phyloP scores from a whole-genome alignment of 2,888 invertebrate species.

The Seladonia tumulorum region DNA sequence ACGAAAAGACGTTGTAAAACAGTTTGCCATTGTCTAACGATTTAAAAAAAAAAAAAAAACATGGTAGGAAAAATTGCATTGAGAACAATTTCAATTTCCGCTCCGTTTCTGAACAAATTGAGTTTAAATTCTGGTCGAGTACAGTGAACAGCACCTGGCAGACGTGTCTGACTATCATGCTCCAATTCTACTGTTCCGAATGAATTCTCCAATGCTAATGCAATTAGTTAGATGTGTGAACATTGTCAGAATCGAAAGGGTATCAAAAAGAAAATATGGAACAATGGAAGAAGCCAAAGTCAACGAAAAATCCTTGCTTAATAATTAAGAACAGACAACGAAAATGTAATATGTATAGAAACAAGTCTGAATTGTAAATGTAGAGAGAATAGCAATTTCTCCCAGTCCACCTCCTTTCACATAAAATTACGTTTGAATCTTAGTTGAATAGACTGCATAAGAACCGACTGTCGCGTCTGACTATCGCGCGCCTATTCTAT shows the following conservation, averaged over 20 bases:
- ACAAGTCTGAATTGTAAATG: neutral
- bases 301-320: neutral
- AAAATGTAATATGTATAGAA: too few relatives aligned
- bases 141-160: neutral
- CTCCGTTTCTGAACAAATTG: neutral
- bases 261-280: neutral
- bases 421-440: neutral
- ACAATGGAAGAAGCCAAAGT: neutral
- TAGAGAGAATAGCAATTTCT: neutral
- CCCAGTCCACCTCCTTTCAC: neutral
- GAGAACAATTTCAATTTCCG: neutral
- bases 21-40: neutral
- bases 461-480: neutral
- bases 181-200: neutral
- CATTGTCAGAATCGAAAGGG: neutral
- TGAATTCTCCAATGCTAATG: neutral
- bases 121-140: neutral
- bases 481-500: neutral
- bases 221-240: neutral
- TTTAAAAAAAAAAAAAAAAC: neutral
- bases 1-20: neutral
- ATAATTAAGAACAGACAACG: neutral
- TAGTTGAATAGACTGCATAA: neutral
- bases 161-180: neutral
- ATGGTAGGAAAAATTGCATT: neutral